These are phyloP conservation scores for Sinodicranocentrus sp. DNA, from an alignment of 2,888 invertebrate genomes.

Conservation along the genomic window DNA sequence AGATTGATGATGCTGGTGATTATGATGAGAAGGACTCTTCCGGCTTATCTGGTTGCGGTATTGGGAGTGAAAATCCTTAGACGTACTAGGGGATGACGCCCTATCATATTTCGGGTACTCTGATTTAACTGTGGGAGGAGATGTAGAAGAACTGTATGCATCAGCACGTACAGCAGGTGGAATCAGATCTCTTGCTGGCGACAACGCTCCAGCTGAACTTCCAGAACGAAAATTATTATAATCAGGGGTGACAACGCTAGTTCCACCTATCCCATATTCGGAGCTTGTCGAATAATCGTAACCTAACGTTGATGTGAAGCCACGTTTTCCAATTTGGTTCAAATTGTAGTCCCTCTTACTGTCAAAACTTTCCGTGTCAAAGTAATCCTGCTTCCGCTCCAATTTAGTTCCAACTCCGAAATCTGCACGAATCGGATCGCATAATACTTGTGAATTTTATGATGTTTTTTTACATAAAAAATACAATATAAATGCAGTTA, in stretches of 20 bases:
- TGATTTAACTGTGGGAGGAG: conserved; percentile 35
- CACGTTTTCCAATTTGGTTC: conserved; percentile 59
- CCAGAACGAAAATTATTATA: conserved; percentile 15
- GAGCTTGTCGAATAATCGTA: conserved; percentile 48
- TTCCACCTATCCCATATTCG: conserved; percentile 44
- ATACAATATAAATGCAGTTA: not conserved
- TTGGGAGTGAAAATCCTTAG: conserved; percentile 36
- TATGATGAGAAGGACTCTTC: conserved; percentile 48
- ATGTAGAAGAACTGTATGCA: conserved; percentile 28
- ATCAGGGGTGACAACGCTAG: conserved; percentile 38
- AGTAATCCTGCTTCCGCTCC: conserved; percentile 59
- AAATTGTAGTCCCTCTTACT: conserved; percentile 48
- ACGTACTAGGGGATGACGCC: conserved; percentile 23
- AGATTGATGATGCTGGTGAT: conserved; percentile 8
- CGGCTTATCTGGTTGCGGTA: conserved; percentile 50
- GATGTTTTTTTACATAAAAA: not conserved
- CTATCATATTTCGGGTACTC: conserved; percentile 40
- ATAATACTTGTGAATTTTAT: not conserved
- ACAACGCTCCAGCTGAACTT: conserved; percentile 20
- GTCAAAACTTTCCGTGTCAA: conserved; percentile 49
- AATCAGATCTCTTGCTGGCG: conserved; percentile 57
- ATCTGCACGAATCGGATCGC: not conserved
- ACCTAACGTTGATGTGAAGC: conserved; percentile 50
- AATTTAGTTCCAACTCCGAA: conserved; percentile 40
- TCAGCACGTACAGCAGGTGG: conserved; percentile 35